phyloP scores from a whole-genome alignment of 1,140 invertebrate species.

The Euwallacea similis region DNA sequence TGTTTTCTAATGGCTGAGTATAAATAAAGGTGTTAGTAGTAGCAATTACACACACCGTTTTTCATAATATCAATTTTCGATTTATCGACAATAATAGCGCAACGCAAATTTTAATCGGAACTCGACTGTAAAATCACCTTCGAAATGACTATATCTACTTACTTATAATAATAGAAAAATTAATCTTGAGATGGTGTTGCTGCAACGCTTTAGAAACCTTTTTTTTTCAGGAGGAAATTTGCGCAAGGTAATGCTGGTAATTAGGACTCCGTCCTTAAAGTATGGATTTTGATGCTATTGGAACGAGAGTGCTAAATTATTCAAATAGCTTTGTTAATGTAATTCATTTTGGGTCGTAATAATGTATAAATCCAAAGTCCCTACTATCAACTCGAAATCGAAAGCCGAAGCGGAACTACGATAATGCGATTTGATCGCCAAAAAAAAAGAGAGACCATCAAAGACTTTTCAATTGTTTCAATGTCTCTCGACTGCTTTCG shows the following conservation, averaged over 20 bases:
- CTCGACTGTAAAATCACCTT: constrained; percentile 24
- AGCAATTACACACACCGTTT: constrained; percentile 18
- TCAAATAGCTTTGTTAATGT: too few species aligned
- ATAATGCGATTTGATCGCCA: background rate
- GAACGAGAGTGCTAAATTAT: too few species aligned
- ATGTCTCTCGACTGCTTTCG: constrained; percentile 9
- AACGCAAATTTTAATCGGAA: constrained; percentile 22
- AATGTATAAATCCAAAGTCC: too few species aligned
- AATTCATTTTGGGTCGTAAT: too few species aligned
- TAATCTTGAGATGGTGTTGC: background rate
- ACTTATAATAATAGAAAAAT: constrained; percentile 13
- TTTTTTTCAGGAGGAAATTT: constrained; percentile 6
- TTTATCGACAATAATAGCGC: constrained; percentile 23
- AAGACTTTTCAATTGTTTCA: constrained; percentile 13
- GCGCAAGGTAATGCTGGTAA: background rate
- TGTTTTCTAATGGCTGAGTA: constrained; percentile 2
- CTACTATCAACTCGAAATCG: too few species aligned
- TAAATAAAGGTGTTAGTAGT: constrained; percentile 4
- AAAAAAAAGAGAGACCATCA: constrained; percentile 9
- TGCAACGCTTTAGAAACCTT: constrained; percentile 7
- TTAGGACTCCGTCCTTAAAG: background rate
- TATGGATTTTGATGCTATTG: too few species aligned
- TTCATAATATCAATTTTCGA: constrained; percentile 27
- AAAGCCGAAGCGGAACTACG: background rate
- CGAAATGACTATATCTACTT: constrained; percentile 20